These are phyloP conservation scores for Phoxinus dragarum DNA, from an alignment of 2,797 vertebrate species.

Conservation along the genomic window DNA sequence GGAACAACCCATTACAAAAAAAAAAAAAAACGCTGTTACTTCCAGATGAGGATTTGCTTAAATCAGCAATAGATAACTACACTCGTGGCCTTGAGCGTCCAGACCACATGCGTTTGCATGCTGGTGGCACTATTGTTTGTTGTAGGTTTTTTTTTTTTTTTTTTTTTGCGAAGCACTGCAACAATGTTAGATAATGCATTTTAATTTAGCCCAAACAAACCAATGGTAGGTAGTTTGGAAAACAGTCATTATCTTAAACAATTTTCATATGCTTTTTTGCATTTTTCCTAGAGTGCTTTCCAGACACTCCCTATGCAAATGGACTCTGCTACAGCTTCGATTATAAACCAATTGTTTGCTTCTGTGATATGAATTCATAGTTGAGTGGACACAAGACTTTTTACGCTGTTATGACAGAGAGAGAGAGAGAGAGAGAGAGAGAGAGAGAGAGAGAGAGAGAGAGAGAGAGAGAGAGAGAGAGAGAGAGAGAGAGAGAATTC, in stretches of 20 bases:
- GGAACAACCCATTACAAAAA: conserved; percentile 26
- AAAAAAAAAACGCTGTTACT: not conserved
- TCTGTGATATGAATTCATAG: not conserved
- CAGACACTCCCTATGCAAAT: conserved; percentile 59
- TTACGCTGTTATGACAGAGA: not conserved
- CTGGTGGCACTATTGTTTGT: conserved; percentile 3
- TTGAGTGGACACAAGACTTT: not conserved
- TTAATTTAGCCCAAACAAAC: conserved; percentile 16
- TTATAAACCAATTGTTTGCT: conserved; percentile 72
- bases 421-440: not conserved
- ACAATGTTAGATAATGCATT: not conserved
- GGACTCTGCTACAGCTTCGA: conserved; percentile 65
- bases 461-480: not conserved
- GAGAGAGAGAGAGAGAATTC: not conserved
- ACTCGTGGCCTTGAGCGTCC: not conserved
- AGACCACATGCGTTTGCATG: conserved; percentile 24
- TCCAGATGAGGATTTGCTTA: conserved; percentile 4
- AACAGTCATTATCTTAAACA: conserved; percentile 54
- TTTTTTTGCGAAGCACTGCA: not conserved
- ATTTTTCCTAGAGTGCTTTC: conserved; percentile 45
- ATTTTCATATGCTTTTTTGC: conserved; percentile 58
- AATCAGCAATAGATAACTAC: conserved; percentile 12
- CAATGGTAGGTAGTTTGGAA: conserved; percentile 10
- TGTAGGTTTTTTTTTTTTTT: not conserved
- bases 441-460: not conserved